A percentile compares a stretch with the other conserved stretches of the same genome.
Conservation (phyloP, 2,888 invertebrate genomes). For the Drosophila birchii region DNA sequence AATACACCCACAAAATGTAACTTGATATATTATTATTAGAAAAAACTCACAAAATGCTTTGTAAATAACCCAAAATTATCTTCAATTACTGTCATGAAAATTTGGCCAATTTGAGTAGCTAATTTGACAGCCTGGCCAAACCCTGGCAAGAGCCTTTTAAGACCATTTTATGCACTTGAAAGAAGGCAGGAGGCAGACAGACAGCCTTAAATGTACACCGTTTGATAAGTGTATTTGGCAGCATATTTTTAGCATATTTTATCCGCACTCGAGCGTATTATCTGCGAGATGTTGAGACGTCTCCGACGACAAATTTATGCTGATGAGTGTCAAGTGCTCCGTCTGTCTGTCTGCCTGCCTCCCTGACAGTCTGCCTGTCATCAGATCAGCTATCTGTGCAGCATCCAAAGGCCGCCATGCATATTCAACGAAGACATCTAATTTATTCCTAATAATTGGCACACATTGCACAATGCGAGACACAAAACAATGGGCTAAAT, state of each 20-base stretch:
- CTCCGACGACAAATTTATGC: conserved; percentile 31
- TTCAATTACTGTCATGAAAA: not conserved
- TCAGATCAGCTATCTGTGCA: conserved; percentile 53
- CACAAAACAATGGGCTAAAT: conserved; percentile 22
- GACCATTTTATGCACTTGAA: not conserved
- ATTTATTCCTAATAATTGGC: conserved; percentile 76
- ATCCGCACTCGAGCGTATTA: conserved; percentile 43
- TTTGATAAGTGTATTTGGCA: conserved; percentile 13
- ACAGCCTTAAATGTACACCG: conserved; percentile 12
- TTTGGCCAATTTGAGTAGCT: not conserved
- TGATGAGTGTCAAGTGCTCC: conserved; percentile 33
- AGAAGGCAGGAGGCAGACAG: not conserved
- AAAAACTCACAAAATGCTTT: not conserved
- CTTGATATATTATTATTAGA: not conserved
- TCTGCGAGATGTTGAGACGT: conserved; percentile 36
- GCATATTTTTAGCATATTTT: conserved; percentile 29
- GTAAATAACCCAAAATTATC: not conserved
- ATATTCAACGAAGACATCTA: conserved; percentile 66
- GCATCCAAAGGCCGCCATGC: conserved; percentile 48
- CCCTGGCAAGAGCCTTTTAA: conserved; percentile 16
- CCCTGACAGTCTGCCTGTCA: conserved; percentile 38
- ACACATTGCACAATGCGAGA: conserved; percentile 67
- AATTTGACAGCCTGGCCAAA: not conserved
- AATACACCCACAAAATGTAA: not conserved
- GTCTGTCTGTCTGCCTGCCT: conserved; percentile 21